Evolutionary conservation across 2,113 vertebrate genomes (phyloP), one percentile per base, ranked within the genome.

Genomic region (Dipodomys merriami): DNA sequence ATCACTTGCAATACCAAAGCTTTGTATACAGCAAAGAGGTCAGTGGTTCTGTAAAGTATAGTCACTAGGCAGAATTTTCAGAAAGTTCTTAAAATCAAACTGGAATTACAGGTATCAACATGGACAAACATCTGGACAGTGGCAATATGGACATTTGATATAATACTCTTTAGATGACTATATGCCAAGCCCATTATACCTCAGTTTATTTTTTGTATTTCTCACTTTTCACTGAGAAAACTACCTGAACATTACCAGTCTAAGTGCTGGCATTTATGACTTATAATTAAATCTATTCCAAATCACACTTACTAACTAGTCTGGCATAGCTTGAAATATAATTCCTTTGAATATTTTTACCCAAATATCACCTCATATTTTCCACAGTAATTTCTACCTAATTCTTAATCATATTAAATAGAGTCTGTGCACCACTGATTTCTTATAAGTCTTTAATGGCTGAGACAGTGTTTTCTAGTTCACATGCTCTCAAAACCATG

Each of bases 361-460:
- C 25, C 39, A 93, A 86, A 81, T 25, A 65, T n/a, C 30, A 13
- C 44, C 1, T 86, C 46, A 13, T 78, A 57, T 57, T 64, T 73
- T 71, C 60, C 39, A 25, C 0, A 76, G 64, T 22, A 87, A 83
- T 80, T 90, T 88, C 65, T 86, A 69, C 67, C 25, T 60, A 81
- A 88, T 93, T 91, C 64, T 86, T 60, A 95, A 35, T 91, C 80
- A 73, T 33, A 82, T 60, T 87, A 91, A 91, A 46, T 67, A 30
- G 1, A 78, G 33, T 87, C 74, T 88, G 22, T 62, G 29, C 25
- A 46, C 11, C 3, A 13, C 46, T 89, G 6, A 84, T 57, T 84
- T 76, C 33, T 91, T 30, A 0, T 88, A 95, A 39, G 80, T 77
- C 72, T 33, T 94, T 68, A 76, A n/a, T 57, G 49, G 35, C 30